phyloP scores from a whole-genome alignment of 2,797 vertebrate species.

The Synaphobranchus kaupii region DNA sequence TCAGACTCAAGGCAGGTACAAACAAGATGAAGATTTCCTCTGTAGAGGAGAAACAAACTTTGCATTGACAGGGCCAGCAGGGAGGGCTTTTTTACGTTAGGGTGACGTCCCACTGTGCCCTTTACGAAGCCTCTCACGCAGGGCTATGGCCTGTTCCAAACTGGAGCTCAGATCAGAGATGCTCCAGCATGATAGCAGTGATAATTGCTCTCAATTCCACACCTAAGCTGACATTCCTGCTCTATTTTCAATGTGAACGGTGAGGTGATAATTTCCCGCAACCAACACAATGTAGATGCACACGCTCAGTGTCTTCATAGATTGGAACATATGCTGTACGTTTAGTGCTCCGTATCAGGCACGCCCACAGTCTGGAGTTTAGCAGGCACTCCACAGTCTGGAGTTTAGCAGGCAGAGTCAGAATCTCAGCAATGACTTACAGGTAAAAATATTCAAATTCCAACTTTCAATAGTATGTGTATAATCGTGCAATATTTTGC shows the following conservation, averaged over 20 bases:
- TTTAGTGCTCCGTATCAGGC: neutral
- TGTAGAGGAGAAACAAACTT: neutral
- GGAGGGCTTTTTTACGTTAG: neutral
- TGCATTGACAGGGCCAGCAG: neutral
- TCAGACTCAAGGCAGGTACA: neutral
- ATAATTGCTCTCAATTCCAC: neutral
- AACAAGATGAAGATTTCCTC: neutral
- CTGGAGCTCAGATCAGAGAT: neutral
- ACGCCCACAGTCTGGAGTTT: neutral
- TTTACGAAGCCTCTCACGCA: neutral
- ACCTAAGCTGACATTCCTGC: neutral
- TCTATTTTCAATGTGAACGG: neutral
- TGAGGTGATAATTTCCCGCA: neutral
- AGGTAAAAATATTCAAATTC: neutral
- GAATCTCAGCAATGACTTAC: neutral
- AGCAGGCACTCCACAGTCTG: neutral
- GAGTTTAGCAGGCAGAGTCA: neutral
- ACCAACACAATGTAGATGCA: neutral
- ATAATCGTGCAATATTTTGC: neutral
- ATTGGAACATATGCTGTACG: neutral
- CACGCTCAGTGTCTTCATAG: neutral
- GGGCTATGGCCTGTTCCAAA: neutral
- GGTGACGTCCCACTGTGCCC: neutral
- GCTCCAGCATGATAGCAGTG: neutral
- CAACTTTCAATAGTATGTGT: neutral